Evolutionary conservation across 2,113 vertebrate species (phyloP), one percentile per base, ranked within the genome.

Genomic region (Lepisosteus osseus): DNA sequence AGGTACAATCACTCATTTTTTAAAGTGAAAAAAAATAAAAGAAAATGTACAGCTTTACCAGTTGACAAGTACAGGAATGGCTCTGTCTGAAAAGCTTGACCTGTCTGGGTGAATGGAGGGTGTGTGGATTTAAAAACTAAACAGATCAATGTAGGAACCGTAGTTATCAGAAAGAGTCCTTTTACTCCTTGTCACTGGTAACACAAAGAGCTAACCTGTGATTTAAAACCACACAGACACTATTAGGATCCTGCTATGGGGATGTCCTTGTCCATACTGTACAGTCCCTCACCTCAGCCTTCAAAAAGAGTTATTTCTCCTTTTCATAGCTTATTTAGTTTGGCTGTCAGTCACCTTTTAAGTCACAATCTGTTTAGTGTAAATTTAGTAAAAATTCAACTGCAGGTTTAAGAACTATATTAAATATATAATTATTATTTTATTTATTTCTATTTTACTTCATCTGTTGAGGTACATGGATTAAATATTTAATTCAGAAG

Each of bases 401-500:
- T 79, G 80, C 69, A 82, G 67, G 77, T 74, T 71, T 54, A 75
- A 67, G 74, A 80, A 82, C 67, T 69, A 55, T 68, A 14, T 69
- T 86, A 64, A 69, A 51, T 72, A 59, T 44, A 54, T 70, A 17
- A 64, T 54, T 55, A 59, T 29, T 42, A 73, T 11, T 29, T 29
- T 29, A 29, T 29, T 29, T 29, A 29, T 29, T 29, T 29, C 29
- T 29, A 29, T 29, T 29, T 29, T 29, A 29, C 29, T 29, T 29
- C 29, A 29, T 29, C 29, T 29, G 29, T 29, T 29, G 29, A 29
- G 29, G 29, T 29, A 29, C 29, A 29, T 29, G 15, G 15, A 73
- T 80, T 89, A 81, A 90, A 88, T 86, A 88, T 89, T 89, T 87
- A 78, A 88, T 88, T 92, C 85, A 90, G 85, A 78, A 76, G 65